Conservation (phyloP, 2,888 invertebrate species). For the Electrophaes corylata region DNA sequence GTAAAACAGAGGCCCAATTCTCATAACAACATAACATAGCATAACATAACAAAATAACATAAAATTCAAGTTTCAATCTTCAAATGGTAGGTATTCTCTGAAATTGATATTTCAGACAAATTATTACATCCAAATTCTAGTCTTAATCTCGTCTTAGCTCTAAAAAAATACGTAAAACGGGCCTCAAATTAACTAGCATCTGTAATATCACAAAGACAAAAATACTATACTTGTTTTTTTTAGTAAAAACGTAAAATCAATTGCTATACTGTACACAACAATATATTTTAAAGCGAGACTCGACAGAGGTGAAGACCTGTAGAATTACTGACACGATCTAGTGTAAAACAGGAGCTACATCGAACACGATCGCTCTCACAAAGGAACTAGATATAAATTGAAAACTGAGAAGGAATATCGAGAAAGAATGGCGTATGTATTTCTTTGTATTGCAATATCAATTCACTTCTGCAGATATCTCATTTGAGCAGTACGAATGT, state of each 20-base stretch:
- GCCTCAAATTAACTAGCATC: too few relatives aligned
- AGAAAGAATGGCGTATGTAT: slow-evolving; percentile 43
- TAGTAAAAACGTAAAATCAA: background rate
- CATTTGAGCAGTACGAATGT: background rate
- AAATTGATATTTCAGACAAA: too few relatives aligned
- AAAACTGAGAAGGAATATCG: slow-evolving; percentile 58
- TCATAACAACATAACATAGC: too few relatives aligned
- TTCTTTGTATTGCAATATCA: slow-evolving; percentile 36
- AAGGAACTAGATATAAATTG: slow-evolving; percentile 50
- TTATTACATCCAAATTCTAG: too few relatives aligned
- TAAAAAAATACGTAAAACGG: too few relatives aligned
- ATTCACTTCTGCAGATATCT: slow-evolving; percentile 17
- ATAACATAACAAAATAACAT: too few relatives aligned
- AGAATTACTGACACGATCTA: slow-evolving; percentile 33
- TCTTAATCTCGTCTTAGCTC: too few relatives aligned
- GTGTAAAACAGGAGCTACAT: slow-evolving; percentile 52
- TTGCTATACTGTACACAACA: background rate
- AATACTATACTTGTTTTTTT: background rate
- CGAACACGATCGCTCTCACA: slow-evolving; percentile 45
- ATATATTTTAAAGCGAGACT: slow-evolving; percentile 14
- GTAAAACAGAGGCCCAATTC: too few relatives aligned
- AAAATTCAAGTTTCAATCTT: too few relatives aligned
- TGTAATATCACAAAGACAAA: too few relatives aligned
- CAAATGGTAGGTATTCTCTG: too few relatives aligned
- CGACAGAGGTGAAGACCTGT: slow-evolving; percentile 10